These are phyloP conservation scores for Idaea aversata DNA, from an alignment of 2,888 invertebrate species.

Conservation along the genomic window DNA sequence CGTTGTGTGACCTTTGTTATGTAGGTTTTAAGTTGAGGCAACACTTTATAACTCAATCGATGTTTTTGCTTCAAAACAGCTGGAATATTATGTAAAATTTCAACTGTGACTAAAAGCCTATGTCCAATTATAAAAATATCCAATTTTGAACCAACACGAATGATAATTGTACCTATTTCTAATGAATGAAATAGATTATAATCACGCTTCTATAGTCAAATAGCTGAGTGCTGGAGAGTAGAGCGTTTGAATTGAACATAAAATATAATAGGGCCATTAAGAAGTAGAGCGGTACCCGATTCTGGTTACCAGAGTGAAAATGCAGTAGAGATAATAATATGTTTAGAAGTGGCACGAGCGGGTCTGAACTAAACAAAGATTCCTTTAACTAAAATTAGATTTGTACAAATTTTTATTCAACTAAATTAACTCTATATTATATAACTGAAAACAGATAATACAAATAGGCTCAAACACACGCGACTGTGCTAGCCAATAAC, in stretches of 20 bases:
- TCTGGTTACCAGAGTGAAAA: not conserved
- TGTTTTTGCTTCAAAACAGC: not conserved
- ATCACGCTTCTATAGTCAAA: slow-evolving; percentile 12
- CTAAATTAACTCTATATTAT: too few relatives aligned
- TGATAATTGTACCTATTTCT: not conserved
- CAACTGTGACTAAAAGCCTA: not conserved
- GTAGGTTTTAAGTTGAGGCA: not conserved
- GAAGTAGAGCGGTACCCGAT: slow-evolving; percentile 25
- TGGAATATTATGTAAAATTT: not conserved
- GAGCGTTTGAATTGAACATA: slow-evolving; percentile 43
- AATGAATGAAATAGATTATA: not conserved
- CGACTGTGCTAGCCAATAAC: too few relatives aligned
- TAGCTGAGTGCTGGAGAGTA: slow-evolving; percentile 18
- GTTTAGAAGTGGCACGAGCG: not conserved
- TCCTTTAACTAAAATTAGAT: too few relatives aligned
- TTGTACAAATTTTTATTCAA: too few relatives aligned
- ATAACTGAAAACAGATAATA: too few relatives aligned
- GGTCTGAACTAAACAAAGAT: too few relatives aligned
- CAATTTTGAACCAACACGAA: not conserved
- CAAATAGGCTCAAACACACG: too few relatives aligned
- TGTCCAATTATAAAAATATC: not conserved
- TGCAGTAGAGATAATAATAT: not conserved
- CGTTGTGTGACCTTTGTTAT: not conserved
- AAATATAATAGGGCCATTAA: slow-evolving; percentile 62
- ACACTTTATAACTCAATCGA: not conserved